Evolutionary conservation across 2,113 vertebrate species (phyloP).

Genomic region (Aphelocoma coerulescens): DNA sequence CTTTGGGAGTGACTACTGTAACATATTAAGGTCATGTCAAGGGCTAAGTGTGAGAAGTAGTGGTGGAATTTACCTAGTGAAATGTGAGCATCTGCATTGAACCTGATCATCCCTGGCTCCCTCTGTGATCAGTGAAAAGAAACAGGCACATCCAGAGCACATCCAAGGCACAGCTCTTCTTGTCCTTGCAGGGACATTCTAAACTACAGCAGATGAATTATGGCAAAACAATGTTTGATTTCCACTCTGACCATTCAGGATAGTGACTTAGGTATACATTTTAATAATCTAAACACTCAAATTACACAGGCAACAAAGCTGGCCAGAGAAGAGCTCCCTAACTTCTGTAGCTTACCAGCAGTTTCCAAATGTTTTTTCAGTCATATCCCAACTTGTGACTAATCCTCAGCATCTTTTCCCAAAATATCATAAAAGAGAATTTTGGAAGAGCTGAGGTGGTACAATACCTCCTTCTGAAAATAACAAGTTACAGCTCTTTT

Average conservation of each 20-base stretch:
- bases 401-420: neutral
- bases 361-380: neutral
- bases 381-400: no score
- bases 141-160: neutral
- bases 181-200: neutral
- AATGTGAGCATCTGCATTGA: neutral
- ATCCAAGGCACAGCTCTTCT: neutral
- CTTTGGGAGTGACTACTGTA: neutral
- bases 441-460: neutral
- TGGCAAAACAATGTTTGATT: neutral
- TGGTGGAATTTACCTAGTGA: neutral
- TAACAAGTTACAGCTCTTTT: neutral
- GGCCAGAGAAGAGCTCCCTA: neutral
- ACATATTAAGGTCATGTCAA: neutral
- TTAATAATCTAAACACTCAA: neutral
- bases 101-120: neutral
- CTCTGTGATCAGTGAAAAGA: neutral
- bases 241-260: neutral
- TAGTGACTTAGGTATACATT: neutral
- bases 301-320: neutral
- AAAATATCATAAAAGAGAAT: neutral
- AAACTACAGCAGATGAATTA: neutral
- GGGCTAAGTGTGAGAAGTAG: neutral
- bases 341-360: neutral
- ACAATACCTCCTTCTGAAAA: neutral